Evolutionary conservation across 1,140 invertebrate species (phyloP).

Genomic region (Argopecten irradians): DNA sequence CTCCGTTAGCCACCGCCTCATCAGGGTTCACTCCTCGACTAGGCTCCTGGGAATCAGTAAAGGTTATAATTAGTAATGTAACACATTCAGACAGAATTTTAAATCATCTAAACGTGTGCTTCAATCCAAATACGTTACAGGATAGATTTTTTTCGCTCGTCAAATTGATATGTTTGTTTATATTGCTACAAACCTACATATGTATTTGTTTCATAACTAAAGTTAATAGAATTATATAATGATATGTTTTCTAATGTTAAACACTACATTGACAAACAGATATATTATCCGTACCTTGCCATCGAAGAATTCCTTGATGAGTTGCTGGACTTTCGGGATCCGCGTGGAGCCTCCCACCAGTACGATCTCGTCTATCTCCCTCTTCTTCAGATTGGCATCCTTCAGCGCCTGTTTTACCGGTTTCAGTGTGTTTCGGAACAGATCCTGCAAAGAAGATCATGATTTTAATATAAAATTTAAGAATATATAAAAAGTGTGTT

Average conservation of each 20-base stretch:
- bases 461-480: too few relatives aligned
- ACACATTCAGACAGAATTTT: too few relatives aligned
- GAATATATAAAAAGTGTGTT: too few relatives aligned
- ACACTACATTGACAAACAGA: too few relatives aligned
- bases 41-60: constrained; percentile 83
- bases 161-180: background rate
- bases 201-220: background rate
- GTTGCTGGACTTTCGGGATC: constrained; percentile 99
- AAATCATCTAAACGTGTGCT: background rate
- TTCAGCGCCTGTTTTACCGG: constrained; percentile 90
- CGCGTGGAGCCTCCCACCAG: constrained; percentile 99
- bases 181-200: background rate
- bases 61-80: background rate
- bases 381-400: constrained; percentile 99
- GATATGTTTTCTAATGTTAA: background rate
- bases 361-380: constrained; percentile 99
- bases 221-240: too few relatives aligned
- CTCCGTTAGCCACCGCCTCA: constrained; percentile 89
- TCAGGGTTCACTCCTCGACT: constrained; percentile 99
- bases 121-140: background rate
- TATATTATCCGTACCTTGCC: constrained; percentile 72
- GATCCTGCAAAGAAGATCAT: constrained; percentile 82
- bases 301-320: constrained; percentile 99
- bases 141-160: background rate
- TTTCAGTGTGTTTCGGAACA: constrained; percentile 98